Percentiles rank a stretch among this genome's conserved stretches.
These are phyloP conservation scores for Spicauda simplicius DNA, from an alignment of 2,888 invertebrate genomes.

Conservation along the genomic window DNA sequence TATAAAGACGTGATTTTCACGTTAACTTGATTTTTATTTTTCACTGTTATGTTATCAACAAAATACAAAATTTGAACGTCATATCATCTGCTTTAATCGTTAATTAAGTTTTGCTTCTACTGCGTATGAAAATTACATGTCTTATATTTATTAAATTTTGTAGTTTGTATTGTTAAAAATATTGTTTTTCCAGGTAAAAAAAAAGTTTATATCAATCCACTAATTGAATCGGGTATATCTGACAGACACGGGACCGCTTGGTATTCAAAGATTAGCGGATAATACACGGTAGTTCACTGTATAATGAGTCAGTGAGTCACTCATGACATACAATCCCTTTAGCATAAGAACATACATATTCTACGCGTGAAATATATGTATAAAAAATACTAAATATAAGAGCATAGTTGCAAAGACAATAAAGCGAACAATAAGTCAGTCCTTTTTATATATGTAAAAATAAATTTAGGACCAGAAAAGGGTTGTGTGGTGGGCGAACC, in stretches of 20 bases:
- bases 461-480: conserved; percentile 73
- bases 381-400: not conserved
- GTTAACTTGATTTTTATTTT: too few relatives aligned
- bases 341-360: not conserved
- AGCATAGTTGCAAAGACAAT: not conserved
- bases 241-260: not conserved
- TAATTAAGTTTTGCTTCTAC: too few relatives aligned
- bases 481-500: conserved; percentile 74
- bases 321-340: not conserved
- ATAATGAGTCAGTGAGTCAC: not conserved
- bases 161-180: too few relatives aligned
- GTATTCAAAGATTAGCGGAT: not conserved
- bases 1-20: too few relatives aligned
- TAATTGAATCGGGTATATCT: too few relatives aligned
- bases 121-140: too few relatives aligned
- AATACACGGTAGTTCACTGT: not conserved
- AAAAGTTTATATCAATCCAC: too few relatives aligned
- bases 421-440: not conserved
- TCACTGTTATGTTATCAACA: too few relatives aligned
- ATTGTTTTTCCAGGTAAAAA: too few relatives aligned
- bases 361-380: not conserved
- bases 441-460: conserved; percentile 51
- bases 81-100: too few relatives aligned
- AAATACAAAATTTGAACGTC: too few relatives aligned
- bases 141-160: too few relatives aligned